Evolutionary conservation across 2,113 vertebrate species (phyloP).

Genomic region (Ammodytes marinus): DNA sequence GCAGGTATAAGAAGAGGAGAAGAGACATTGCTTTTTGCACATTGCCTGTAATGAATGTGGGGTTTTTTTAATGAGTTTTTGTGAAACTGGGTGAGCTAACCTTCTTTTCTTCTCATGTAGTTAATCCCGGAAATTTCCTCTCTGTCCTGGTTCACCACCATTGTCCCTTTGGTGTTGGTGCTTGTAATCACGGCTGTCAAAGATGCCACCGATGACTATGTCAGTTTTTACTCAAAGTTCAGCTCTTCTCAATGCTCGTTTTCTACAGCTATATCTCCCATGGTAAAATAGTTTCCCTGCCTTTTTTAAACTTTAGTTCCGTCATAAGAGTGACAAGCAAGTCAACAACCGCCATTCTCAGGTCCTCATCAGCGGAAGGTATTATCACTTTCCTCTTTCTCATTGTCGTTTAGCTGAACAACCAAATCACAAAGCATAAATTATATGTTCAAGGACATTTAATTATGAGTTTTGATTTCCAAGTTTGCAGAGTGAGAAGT

Average conservation of each 20-base stretch:
- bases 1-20: conserved; percentile 82
- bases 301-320: conserved; percentile 84
- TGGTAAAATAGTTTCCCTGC: background rate
- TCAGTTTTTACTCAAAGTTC: conserved; percentile 70
- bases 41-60: too few species aligned
- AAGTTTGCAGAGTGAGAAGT: conserved; percentile 92
- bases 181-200: conserved; percentile 94
- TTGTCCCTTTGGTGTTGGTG: conserved; percentile 96
- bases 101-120: conserved; percentile 71
- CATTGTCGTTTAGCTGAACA: background rate
- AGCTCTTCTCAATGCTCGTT: background rate
- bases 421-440: background rate
- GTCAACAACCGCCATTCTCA: conserved; percentile 96
- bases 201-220: conserved; percentile 94
- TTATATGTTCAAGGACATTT: background rate
- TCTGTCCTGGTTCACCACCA: conserved; percentile 96
- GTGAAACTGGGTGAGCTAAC: background rate
- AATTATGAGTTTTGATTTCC: background rate
- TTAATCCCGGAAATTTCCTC: conserved; percentile 95
- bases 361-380: conserved; percentile 91
- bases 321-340: conserved; percentile 93
- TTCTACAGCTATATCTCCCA: background rate
- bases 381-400: background rate
- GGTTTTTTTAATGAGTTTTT: background rate
- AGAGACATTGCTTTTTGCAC: background rate